Base-by-base conservation (phyloP, 2,888 invertebrate genomes). In the Acleris sparsana region DNA sequence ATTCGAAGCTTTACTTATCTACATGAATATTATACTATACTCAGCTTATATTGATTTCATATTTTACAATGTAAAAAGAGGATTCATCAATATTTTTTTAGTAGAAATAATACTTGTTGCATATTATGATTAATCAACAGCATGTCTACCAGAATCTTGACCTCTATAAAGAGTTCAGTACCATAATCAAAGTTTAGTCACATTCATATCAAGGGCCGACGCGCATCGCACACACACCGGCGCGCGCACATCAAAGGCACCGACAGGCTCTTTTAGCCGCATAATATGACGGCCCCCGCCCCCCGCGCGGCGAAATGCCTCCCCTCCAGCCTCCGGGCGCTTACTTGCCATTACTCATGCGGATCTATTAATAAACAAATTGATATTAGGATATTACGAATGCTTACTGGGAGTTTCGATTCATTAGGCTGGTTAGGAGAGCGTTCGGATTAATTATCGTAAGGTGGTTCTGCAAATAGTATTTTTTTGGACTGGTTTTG, bases 241-340 rank as follows among this genome's bases (percentile, higher is more conserved):
- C 81, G 83, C 83, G 75, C 76, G 77, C 84, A 83, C 88, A 89
- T 92, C 92, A 92, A 92, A 92, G 92, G 92, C 87, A 89, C 92
- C 92, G 92, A 91, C 91, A 92, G 88, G 85, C 90, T 93, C 90
- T 89, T 92, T 92, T 92, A 92, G 91, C 92, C 87, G 90, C 90
- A 89, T 92, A 92, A 93, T 92, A 91, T 92, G 92, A 92, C 90
- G 90, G 82, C 86, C 86, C 77, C 83, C 79, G 83, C 85, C 83
- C 79, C 79, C 84, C 82, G 82, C 86, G 39, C 88, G 83, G 87
- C 88, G 81, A 87, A 87, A 87, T 86, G 83, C 86, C 85, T 85
- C 79, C 74, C 49, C 61, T 59, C 51, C 79, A 78, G 85, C 85
- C 87, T 86, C 83, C 82, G 81, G 87, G 84, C 87, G 85, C 88